phyloP scores from a whole-genome alignment of 2,888 invertebrate species.

The Lasius platythorax region DNA sequence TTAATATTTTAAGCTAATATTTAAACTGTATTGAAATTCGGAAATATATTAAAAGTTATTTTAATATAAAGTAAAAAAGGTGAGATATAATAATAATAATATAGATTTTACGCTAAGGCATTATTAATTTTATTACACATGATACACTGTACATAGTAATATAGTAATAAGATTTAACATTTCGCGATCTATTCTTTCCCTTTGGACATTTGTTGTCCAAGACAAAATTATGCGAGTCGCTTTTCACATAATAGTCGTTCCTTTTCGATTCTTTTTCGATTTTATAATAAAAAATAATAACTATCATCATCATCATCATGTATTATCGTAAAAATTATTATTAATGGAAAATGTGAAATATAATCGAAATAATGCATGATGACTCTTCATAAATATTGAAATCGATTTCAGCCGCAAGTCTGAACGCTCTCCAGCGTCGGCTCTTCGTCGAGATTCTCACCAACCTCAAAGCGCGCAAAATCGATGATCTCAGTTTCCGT shows the following conservation, averaged over 20 bases:
- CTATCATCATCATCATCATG: background rate
- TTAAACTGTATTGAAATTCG: background rate
- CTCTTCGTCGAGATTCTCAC: constrained; percentile 87
- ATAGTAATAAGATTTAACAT: background rate
- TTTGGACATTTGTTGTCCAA: background rate
- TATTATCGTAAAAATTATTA: background rate
- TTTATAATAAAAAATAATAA: background rate
- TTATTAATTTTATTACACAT: constrained; percentile 11
- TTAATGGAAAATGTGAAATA: background rate
- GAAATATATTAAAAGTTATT: background rate
- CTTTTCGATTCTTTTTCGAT: background rate
- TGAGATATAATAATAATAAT: background rate
- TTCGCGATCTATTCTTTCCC: background rate
- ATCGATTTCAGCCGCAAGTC: constrained; percentile 88
- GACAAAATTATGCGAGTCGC: background rate
- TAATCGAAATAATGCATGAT: background rate
- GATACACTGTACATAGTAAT: background rate
- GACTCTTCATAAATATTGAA: background rate
- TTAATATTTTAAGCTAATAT: background rate
- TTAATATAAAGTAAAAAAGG: background rate
- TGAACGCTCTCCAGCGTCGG: constrained; percentile 88
- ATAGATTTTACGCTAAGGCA: background rate
- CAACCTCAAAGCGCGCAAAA: constrained; percentile 95
- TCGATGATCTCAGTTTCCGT: constrained; percentile 91
- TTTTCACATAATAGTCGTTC: background rate